Base-by-base conservation (phyloP, 1,140 invertebrate species). In the Eumeta japonica region DNA sequence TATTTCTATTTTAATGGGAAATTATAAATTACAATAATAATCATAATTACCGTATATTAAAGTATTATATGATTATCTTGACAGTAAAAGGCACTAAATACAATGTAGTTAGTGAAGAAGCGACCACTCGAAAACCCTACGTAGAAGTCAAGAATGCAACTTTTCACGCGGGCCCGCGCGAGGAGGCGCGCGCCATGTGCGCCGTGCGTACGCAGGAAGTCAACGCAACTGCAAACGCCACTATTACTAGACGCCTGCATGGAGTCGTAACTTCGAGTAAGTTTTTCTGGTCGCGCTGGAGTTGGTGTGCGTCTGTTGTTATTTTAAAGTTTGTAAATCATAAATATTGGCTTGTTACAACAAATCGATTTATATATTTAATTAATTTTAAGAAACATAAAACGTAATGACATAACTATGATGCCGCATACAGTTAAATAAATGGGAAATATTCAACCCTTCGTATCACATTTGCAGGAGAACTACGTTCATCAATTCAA, bases 171-270 rank as follows among this genome's bases (percentile, higher is more conserved):
- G 67, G 67, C 2, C 68, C 68, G 4, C 43, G 68, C 3, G 68
- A 73, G 37, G 68, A 73, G 36, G 68, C 68, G 1, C 70, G 77
- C 19, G 77, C 78, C 2, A 74, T 75, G 58, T 80, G 78, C 44
- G 74, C 72, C 24, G 72, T 80, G 12, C 64, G 58, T 30, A 77
- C 77, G 0, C 62, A 74, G 16, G 76, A 79, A 40, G 59, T 79
- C 15, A 73, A 80, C 47, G 76, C 79, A 4, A 74, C 76, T 0
- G 79, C 79, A 10, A 80, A 80, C 44, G 77, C 77, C 2, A 77
- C 79, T 3, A 76, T 79, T 18, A 77, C 76, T 0, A 62, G 78
- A 44, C 55, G 78, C 38, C 47, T 80, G 2, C 76, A 77, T 48
- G 77, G 78, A 39, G 77, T 80, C 30, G 78, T 75, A 35, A 79